Evolutionary conservation across 2,113 vertebrate genomes (phyloP), one percentile per base, ranked within the genome.

Genomic region (Rhinichthys klamathensis): DNA sequence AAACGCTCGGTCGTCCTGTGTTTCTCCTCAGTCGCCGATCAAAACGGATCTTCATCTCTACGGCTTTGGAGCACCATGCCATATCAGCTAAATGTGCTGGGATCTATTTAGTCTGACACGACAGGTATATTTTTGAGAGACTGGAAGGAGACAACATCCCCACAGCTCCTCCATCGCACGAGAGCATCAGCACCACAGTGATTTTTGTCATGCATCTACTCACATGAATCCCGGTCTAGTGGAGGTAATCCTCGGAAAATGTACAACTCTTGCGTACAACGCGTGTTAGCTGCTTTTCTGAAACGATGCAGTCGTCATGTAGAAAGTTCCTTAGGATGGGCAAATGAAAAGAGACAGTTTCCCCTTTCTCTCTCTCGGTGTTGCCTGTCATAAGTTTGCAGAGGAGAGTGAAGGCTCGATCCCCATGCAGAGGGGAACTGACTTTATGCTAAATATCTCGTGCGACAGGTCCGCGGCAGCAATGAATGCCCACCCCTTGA

Each of bases 201-300:
- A 46, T 56, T 30, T 82, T 76, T 58, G 13, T 25, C 54, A 73
- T 67, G 61, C 56, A 82, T 67, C 49, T 88, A 96, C 96, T 96
- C 94, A 96, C 95, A 90, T 93, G 49, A 89, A 86, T 95, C 92
- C 93, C 89, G 90, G 82, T 92, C 86, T 88, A 91, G 90, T 91
- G 87, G 88, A 92, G 93, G 93, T 94, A 96, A 95, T 96, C 95
- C 96, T 93, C 86, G 87, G 89, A 92, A 92, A 89, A 89, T 83
- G 76, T 27, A 25, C 83, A 90, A 90, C 86, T 88, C 67, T 88
- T 74, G 89, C 79, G 73, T 16, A 3, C 4, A 78, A 38, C 86
- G 89, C 80, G 81, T 87, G 84, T 90, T 91, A 93, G 69, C 89
- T 86, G 88, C 23, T 92, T 88, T 92, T 88, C 93, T 89, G 91